Base-by-base conservation (phyloP, 2,888 invertebrate genomes). In the Smittia aterrima region DNA sequence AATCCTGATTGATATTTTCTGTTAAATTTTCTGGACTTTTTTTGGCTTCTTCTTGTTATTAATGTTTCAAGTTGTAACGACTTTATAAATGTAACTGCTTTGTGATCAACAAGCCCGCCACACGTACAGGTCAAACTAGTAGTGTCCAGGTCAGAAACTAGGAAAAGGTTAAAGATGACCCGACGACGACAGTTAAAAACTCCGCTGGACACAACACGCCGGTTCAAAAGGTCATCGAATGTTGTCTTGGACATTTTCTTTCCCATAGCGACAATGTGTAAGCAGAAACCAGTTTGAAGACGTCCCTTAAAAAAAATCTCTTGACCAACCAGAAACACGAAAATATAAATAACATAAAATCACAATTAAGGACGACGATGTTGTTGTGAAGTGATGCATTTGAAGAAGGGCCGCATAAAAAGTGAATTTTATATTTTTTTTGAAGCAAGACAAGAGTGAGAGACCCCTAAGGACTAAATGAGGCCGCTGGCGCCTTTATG, bases 401-500 rank as follows among this genome's bases (percentile, higher is more conserved):
- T 47, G 47, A 47, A 47, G 47, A 58, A 58, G n/a, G 58, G 58
- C 54, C 27, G 47, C 54, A 68, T 40, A 66, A 32, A 71, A 71
- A 47, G 70, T 71, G 54, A 71, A n/a, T n/a, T n/a, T n/a, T n/a
- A n/a, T n/a, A n/a, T n/a, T n/a, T n/a, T n/a, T n/a, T 71, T 71
- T 54, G 27, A 54, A 25, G 18, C 25, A 54, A 54, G 70, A 54
- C 24, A 25, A 66, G 66, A 22, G 20, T 25, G 27, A 54, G 54
- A 72, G 58, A 62, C 58, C 72, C 72, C 62, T 72, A 54, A 72
- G 72, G 72, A 71, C 62, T 72, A 72, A 72, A 72, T 72, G 72
- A 72, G 32, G 72, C 72, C 72, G 72, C 58, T 72, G 72, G 72
- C 72, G 72, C 72, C 72, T 72, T 72, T 72, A 72, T 72, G 62